Evolutionary conservation across 1,140 invertebrate species (phyloP).

Genomic region (Dreissena polymorpha): DNA sequence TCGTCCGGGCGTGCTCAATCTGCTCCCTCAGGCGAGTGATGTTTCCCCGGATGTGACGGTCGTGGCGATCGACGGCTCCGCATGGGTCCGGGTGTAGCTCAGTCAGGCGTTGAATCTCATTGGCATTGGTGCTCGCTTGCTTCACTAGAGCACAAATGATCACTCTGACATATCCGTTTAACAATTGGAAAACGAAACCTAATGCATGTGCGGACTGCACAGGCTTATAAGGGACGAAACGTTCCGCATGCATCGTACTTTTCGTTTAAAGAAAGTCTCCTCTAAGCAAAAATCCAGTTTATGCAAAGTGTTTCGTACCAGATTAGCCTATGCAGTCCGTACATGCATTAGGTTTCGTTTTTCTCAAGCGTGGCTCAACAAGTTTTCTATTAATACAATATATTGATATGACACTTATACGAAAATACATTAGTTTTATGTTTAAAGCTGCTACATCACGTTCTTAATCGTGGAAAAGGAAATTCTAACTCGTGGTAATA

Average conservation of each 20-base stretch:
- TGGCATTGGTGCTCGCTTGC: not conserved
- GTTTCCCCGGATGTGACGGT: conserved; percentile 11
- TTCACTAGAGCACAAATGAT: conserved; percentile 1
- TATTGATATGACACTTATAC: no score
- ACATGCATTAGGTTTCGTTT: no score
- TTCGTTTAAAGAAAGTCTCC: no score
- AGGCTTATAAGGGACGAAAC: no score
- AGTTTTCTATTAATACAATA: no score
- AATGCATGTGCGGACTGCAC: not conserved
- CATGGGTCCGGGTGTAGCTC: conserved; percentile 27
- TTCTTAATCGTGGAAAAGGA: not conserved
- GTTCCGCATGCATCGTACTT: no score
- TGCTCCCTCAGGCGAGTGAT: conserved; percentile 27
- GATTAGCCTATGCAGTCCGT: no score
- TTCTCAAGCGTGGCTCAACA: no score
- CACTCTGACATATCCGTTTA: not conserved
- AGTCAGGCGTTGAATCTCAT: conserved; percentile 14
- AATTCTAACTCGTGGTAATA: not conserved
- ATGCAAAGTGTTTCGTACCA: no score
- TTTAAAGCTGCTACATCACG: no score
- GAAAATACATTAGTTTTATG: no score
- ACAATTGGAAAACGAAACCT: not conserved
- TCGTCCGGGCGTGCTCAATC: conserved; percentile 18
- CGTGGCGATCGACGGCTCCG: not conserved
- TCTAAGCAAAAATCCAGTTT: no score